These are phyloP conservation scores for Synanthedon vespiformis DNA, from an alignment of 2,888 invertebrate genomes.

Conservation along the genomic window DNA sequence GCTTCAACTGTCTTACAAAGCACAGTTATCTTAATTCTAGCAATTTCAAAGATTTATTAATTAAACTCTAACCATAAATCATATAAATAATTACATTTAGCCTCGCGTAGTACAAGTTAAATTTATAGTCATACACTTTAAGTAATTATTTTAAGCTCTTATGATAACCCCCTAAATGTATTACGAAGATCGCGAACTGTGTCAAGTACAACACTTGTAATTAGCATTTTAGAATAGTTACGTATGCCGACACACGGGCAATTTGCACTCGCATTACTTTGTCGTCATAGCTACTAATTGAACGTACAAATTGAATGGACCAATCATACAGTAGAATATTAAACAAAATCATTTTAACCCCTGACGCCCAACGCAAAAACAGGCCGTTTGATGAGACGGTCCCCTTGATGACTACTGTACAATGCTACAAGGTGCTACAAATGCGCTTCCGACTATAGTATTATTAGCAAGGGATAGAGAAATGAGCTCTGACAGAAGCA, in stretches of 20 bases:
- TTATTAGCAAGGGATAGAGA: too few species aligned
- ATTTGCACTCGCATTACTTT: slow-evolving; percentile 2
- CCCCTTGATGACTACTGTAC: too few species aligned
- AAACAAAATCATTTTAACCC: too few species aligned
- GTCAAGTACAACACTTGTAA: slow-evolving; percentile 30
- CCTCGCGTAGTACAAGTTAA: not conserved
- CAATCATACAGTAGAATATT: too few species aligned
- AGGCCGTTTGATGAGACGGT: too few species aligned
- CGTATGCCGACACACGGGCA: slow-evolving; percentile 1
- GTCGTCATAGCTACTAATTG: not conserved
- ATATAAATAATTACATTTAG: not conserved
- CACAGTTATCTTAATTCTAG: too few species aligned
- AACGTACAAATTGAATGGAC: too few species aligned
- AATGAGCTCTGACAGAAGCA: too few species aligned
- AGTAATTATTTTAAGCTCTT: not conserved
- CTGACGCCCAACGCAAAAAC: too few species aligned
- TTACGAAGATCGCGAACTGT: slow-evolving; percentile 17
- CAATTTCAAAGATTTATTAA: not conserved
- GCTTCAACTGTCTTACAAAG: too few species aligned
- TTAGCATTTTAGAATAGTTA: slow-evolving; percentile 29
- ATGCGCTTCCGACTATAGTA: too few species aligned
- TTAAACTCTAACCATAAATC: not conserved
- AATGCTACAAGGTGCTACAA: too few species aligned
- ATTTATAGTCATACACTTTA: not conserved
- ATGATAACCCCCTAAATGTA: not conserved